Base-by-base conservation (phyloP, 1,140 invertebrate species). In the Orius laevigatus region DNA sequence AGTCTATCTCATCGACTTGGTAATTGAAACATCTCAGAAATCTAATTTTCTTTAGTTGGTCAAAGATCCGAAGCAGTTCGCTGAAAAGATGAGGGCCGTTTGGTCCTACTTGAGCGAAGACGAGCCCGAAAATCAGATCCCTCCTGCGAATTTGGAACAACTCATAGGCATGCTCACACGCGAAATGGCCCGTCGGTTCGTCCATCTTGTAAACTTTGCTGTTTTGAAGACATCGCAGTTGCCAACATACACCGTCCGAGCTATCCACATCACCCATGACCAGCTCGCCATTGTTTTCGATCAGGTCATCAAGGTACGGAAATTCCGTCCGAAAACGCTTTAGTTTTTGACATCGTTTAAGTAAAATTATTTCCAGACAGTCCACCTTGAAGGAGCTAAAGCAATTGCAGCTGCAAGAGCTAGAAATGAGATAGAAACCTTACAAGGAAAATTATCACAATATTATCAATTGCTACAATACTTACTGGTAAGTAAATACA, bases 41-140 rank as follows among this genome's bases (percentile, higher is more conserved):
- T 34, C 16, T 40, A 10, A 8, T 8, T 15, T 40, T 6, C 10
- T 19, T 16, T 55, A 84, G 81, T 63, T 85, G 50, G 78, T 75
- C 4, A 83, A 73, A 36, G 81, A 85, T 63, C 83, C 83, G 1
- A 81, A 73, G 54, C 60, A 76, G 32, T 81, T 82, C n/a, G 68
- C 74, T 57, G 64, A 76, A 57, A 82, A 82, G 58, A 76, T 77
- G 2, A 76, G 74, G 52, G 75, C 77, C 52, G 58, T 84, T 5
- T 85, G 81, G 76, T 58, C 59, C 1, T 68, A 71, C 8, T 62
- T 87, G 25, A 84, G 80, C 55, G 63, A 75, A 50, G 74, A 81
- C 14, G 83, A 87, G 57, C 82, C 82, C 0, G 82, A 84, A 62
- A 86, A 86, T 63, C 83, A 86, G 63, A 76, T 79, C 1, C 70